Evolutionary conservation across 2,797 vertebrate genomes (phyloP).

Genomic region (Onychomys torridus): DNA sequence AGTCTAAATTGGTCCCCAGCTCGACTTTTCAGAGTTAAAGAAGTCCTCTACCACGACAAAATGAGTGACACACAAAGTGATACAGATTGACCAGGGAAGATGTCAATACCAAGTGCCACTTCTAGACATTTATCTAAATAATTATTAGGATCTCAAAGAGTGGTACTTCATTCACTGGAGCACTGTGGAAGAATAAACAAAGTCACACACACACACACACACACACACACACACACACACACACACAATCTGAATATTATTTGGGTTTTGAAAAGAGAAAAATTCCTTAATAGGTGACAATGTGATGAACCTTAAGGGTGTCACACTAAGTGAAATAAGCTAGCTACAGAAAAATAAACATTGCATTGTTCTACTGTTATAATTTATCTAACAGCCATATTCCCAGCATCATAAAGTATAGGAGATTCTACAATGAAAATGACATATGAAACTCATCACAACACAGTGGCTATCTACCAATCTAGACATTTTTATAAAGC

Average conservation of each 20-base stretch:
- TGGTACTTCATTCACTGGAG: not conserved
- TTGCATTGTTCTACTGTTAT: not conserved
- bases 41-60: not conserved
- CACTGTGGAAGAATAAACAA: not conserved
- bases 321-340: not conserved
- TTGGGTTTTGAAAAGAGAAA: not conserved
- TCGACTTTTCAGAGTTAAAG: not conserved
- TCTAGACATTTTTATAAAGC: not conserved
- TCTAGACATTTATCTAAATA: not conserved
- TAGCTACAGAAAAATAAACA: not conserved
- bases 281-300: not conserved
- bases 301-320: not conserved
- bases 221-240: not conserved
- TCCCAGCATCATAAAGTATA: not conserved
- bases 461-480: not conserved
- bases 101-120: not conserved
- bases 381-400: not conserved
- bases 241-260: too few relatives aligned
- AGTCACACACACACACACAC: not conserved
- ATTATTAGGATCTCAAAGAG: not conserved
- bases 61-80: not conserved
- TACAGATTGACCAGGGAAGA: not conserved
- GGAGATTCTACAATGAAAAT: not conserved
- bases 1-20: not conserved
- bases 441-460: not conserved